Conservation (phyloP, 2,797 vertebrate genomes). For the Thaleichthys pacificus region DNA sequence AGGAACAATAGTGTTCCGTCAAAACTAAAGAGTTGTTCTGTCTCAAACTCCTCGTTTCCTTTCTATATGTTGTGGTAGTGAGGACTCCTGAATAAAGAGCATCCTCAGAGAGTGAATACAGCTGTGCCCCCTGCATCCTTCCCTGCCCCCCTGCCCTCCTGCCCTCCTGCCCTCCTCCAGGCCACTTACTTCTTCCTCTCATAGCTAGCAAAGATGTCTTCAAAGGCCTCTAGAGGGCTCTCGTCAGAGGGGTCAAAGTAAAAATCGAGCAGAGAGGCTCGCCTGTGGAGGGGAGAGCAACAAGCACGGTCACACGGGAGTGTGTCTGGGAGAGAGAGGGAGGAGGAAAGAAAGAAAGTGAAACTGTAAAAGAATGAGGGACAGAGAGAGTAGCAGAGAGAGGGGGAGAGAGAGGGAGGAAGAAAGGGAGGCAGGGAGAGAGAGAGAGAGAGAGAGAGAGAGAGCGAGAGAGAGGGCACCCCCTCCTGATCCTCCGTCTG, state of each 20-base stretch:
- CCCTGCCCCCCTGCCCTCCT: constrained; percentile 67
- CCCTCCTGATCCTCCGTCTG: not conserved
- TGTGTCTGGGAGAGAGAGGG: constrained; percentile 47
- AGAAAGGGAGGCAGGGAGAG: constrained; percentile 6
- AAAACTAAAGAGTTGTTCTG: too few relatives aligned
- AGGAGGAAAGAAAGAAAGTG: constrained; percentile 36
- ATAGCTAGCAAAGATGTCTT: constrained; percentile 99
- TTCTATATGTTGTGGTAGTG: too few relatives aligned
- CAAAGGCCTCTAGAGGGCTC: constrained; percentile 93
- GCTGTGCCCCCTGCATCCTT: constrained; percentile 28
- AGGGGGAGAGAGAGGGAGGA: constrained; percentile 58
- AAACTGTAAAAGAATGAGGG: constrained; percentile 82
- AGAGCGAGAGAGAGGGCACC: not conserved
- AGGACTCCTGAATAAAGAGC: constrained; percentile 15
- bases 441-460: not conserved
- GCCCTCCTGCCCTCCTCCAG: constrained; percentile 52
- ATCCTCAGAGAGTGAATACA: constrained; percentile 49
- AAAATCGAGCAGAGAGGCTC: constrained; percentile 95
- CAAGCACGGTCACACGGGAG: constrained; percentile 76
- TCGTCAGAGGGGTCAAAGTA: constrained; percentile 98
- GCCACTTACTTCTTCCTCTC: constrained; percentile 98
- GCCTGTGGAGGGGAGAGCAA: constrained; percentile 82
- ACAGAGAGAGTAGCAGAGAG: constrained; percentile 58
- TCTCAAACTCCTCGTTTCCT: not conserved
- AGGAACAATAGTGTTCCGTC: not conserved